Evolutionary conservation across 2,113 vertebrate genomes (phyloP), one percentile per base, ranked within the genome.

Genomic region (Hucho hucho): DNA sequence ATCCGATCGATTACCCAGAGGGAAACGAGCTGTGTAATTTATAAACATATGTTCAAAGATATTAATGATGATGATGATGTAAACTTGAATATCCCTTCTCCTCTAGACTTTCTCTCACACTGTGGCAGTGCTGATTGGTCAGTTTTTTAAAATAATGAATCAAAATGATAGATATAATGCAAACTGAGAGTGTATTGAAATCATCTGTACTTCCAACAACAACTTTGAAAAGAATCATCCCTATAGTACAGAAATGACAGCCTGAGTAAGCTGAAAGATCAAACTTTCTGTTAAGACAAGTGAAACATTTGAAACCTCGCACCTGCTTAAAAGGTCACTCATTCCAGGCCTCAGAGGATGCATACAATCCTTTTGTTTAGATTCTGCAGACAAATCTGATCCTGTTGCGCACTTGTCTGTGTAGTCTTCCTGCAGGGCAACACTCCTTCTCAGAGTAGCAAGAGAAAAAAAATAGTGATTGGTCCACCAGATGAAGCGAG

Each of bases 371-470:
- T 16, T 64, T n/a, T 76, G 3, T 74, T 64, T 37, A 68, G 53
- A 6, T 70, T 63, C 61, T 58, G 59, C 13, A 28, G 26, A 53
- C 76, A 16, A 49, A 9, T 43, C 37, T 11, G 49, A 65, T 22
- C 77, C 11, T 79, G 68, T 78, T n/a, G 26, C 18, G 63, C 7
- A 74, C 76, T 70, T 32, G 73, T 74, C 73, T 25, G 5, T 1
- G n/a, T 14, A 71, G 6, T 22, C 56, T 29, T 61, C 65, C 4
- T 20, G 1, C 14, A 20, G 53, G 25, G 32, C 14, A n/a, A 43
- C 32, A 37, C 32, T 37, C 32, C 32, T 7, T 37, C 6, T 29
- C 29, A 29, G 32, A 37, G 32, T 37, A 37, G 32, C 6, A 37
- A 37, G 32, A 37, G 6, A 2, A 37, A 9, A 9, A 2, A 9